Evolutionary conservation across 1,140 invertebrate species (phyloP), one percentile per base, ranked within the genome.

Genomic region (Scaptomyza montana): DNA sequence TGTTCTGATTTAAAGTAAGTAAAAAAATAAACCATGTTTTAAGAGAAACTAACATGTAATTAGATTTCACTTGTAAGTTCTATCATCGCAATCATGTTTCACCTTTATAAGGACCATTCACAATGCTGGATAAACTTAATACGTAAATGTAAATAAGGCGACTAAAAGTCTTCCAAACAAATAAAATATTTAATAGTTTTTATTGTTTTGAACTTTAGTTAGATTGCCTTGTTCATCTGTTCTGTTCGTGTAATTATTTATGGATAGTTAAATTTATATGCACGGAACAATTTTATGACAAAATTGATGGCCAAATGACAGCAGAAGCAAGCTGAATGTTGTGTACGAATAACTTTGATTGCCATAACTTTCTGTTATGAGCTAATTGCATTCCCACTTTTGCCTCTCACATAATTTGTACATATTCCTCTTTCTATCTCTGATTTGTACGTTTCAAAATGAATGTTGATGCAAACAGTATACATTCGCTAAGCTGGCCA

Each of bases 311-410:
- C 12, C 2, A 25, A 51, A 6, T 43, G 39, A n/a, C 39, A 43
- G 3, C 39, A 43, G n/a, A 3, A 43, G 21, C 21, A 3, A 25
- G 21, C 39, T 12, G 39, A 50, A 50, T n/a, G 12, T 21, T 50
- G 25, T 50, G 5, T 10, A 33, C 25, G 28, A 25, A n/a, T 5
- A 50, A 57, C 39, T 46, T 54, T 54, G 21, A 54, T n/a, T 28
- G 51, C 50, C 61, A 54, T 55, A 54, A 55, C 55, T 64, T 46
- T 45, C 13, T 13, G 30, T 10, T 41, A 33, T 21, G 12, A 45
- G 49, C 41, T 56, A 65, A 65, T 55, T 66, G 63, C 63, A 49
- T 41, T 45, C 25, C 36, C 21, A 43, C 39, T 43, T 16, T 12
- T 12, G 13, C 19, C 13, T 9, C 21, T 5, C 25, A 19, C 21